Evolutionary conservation across 2,113 vertebrate species (phyloP).

Genomic region (Colinus virginianus): DNA sequence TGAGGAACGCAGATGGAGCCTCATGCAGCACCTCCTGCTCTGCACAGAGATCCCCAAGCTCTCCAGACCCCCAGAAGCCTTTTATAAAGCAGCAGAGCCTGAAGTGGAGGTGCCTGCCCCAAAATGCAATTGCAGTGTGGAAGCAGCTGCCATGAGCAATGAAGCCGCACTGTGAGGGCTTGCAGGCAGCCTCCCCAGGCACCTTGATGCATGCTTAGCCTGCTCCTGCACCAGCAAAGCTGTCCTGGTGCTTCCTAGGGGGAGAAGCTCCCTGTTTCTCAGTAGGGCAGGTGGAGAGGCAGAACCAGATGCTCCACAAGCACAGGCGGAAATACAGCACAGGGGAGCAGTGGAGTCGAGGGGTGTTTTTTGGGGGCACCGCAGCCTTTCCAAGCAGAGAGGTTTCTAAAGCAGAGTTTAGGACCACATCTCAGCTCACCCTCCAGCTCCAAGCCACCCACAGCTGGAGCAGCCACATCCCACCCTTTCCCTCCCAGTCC

Average conservation of each 20-base stretch:
- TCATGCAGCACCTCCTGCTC: neutral
- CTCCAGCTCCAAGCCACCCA: rapidly evolving
- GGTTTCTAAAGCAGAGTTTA: neutral
- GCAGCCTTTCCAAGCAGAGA: neutral
- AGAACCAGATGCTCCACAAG: neutral
- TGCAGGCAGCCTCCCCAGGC: neutral
- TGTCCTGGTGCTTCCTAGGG: neutral
- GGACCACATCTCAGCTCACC: rapidly evolving
- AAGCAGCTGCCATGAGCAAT: neutral
- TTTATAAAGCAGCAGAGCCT: neutral
- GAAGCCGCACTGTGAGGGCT: neutral
- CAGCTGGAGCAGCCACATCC: neutral
- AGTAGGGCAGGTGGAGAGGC: neutral
- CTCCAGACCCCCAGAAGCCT: neutral
- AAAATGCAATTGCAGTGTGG: neutral
- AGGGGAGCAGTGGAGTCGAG: neutral
- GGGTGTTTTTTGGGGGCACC: neutral
- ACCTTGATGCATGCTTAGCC: neutral
- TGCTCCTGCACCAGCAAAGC: neutral
- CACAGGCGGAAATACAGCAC: neutral
- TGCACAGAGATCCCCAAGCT: neutral
- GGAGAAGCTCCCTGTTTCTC: neutral
- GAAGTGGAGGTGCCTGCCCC: neutral
- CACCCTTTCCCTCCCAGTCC: neutral
- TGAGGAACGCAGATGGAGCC: neutral